A percentile compares a stretch with the other conserved stretches of the same genome.
Evolutionary conservation across 2,113 vertebrate species (phyloP).

Genomic region (Pseudonaja textilis): DNA sequence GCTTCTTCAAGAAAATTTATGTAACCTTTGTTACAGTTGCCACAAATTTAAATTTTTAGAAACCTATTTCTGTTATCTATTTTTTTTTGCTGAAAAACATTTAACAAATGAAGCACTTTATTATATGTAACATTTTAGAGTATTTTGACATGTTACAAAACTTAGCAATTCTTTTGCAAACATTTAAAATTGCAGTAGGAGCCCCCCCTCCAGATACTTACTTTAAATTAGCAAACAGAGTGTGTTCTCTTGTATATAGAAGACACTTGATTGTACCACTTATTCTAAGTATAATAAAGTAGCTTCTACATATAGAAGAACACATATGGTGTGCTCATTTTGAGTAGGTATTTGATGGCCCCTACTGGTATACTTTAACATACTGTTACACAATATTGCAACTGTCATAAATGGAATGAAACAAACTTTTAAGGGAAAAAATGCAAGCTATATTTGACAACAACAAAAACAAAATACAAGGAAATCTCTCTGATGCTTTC

Average conservation of each 20-base stretch:
- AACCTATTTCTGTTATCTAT: not conserved
- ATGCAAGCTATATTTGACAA: not conserved
- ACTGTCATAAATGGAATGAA: not conserved
- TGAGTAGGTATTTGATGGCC: constrained; percentile 7
- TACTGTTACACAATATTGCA: not conserved
- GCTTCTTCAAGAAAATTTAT: not conserved
- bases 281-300: not conserved
- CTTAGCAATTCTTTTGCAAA: not conserved
- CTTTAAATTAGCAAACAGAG: not conserved
- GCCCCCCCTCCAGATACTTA: not conserved
- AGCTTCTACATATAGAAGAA: not conserved
- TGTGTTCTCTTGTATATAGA: not conserved
- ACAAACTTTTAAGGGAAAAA: not conserved
- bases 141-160: not conserved
- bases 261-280: not conserved
- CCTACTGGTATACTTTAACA: constrained; percentile 18
- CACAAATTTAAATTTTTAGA: not conserved
- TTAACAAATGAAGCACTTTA: not conserved
- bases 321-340: not conserved
- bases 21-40: not conserved
- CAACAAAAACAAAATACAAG: not conserved
- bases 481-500: not conserved
- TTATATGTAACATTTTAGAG: not conserved
- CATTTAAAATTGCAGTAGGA: constrained; percentile 4
- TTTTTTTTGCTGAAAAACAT: not conserved